phyloP scores from a whole-genome alignment of 1,140 invertebrate species.

The Drosophila ercepeae region DNA sequence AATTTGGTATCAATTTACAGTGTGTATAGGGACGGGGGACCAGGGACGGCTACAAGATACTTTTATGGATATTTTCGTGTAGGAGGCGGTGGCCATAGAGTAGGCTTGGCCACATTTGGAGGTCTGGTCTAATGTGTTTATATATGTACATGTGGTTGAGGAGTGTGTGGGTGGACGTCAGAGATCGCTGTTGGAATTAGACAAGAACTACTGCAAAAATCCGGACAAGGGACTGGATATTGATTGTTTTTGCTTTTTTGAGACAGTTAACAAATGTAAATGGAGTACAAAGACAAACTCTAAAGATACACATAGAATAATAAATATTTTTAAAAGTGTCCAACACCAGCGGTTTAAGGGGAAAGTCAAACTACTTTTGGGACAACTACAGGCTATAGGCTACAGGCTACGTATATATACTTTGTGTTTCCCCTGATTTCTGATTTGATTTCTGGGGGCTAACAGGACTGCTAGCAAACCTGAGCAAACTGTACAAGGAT shows the following conservation, averaged over 20 bases:
- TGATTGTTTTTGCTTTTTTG: conserved; percentile 9
- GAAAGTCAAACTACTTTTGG: conserved; percentile 47
- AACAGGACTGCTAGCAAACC: conserved; percentile 3
- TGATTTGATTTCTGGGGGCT: neutral
- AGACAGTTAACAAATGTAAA: conserved; percentile 55
- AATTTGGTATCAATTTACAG: conserved; percentile 54
- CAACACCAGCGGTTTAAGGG: conserved; percentile 54
- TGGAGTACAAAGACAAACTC: conserved; percentile 30
- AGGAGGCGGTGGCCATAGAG: conserved; percentile 6
- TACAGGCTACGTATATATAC: conserved; percentile 54
- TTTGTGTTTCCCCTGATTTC: conserved; percentile 58
- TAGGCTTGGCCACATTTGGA: conserved; percentile 41
- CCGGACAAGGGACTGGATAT: conserved; percentile 35
- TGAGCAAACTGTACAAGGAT: conserved; percentile 56
- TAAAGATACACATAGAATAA: conserved; percentile 48
- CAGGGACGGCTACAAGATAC: neutral
- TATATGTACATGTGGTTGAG: conserved; percentile 41
- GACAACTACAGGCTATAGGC: conserved; percentile 43
- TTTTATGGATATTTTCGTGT: conserved; percentile 42
- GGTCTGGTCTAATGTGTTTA: conserved; percentile 34
- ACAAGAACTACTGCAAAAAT: conserved; percentile 66
- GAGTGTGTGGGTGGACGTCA: conserved; percentile 40
- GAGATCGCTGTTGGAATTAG: conserved; percentile 59
- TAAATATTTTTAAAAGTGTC: conserved; percentile 48
- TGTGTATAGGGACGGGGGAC: conserved; percentile 21